phyloP scores from a whole-genome alignment of 2,113 vertebrate genomes.

The Microtus richardsoni region DNA sequence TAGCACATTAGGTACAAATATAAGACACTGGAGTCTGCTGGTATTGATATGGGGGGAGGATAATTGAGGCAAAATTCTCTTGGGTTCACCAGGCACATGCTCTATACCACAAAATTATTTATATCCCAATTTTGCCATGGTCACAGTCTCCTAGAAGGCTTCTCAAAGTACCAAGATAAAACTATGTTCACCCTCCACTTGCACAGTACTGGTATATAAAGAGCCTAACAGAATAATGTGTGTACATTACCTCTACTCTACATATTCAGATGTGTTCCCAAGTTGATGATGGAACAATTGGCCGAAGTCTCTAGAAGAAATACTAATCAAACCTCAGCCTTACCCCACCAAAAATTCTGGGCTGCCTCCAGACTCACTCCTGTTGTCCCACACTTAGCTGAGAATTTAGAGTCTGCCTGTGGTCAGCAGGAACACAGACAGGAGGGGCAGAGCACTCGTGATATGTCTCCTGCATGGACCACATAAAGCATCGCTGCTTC shows the following conservation, averaged over 20 bases:
- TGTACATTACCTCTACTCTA: not conserved
- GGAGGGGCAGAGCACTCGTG: not conserved
- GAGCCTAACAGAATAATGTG: not conserved
- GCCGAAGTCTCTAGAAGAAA: not conserved
- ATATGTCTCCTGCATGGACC: not conserved
- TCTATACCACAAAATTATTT: not conserved
- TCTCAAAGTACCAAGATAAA: not conserved
- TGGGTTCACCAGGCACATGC: not conserved
- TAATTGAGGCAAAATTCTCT: not conserved
- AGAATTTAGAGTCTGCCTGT: not conserved
- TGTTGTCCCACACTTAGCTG: not conserved
- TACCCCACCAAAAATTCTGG: not conserved
- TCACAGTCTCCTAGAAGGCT: not conserved
- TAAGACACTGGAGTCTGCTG: not conserved
- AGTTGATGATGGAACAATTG: not conserved
- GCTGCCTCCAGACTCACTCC: not conserved
- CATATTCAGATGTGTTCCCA: not conserved
- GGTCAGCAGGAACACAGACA: not conserved
- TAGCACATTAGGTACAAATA: not conserved
- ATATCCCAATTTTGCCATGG: not conserved
- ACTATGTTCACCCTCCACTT: not conserved
- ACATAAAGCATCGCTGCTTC: not conserved
- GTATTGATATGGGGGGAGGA: not conserved
- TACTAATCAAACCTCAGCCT: conserved; percentile 2
- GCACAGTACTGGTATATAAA: not conserved